Conservation (phyloP, 1,140 invertebrate species). For the Caenorhabditis brenneri region DNA sequence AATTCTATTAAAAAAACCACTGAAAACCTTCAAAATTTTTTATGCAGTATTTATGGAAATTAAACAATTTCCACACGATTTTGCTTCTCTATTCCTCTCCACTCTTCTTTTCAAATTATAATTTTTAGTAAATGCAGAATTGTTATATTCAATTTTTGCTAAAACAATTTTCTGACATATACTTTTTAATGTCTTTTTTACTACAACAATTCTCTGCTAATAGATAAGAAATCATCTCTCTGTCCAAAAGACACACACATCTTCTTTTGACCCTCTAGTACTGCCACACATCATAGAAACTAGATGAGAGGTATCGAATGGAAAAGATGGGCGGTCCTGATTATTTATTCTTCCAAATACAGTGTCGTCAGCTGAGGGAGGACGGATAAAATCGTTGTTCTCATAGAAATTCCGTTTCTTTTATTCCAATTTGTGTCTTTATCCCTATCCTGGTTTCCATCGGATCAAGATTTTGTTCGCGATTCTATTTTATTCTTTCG, state of each 20-base stretch:
- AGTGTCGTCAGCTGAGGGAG: too few species aligned
- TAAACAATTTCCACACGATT: too few species aligned
- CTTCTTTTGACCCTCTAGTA: background rate
- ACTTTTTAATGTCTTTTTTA: background rate
- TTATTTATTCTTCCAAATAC: background rate
- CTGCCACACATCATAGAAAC: background rate
- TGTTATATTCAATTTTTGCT: too few species aligned
- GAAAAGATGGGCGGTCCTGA: background rate
- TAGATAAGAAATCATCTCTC: conserved; percentile 19
- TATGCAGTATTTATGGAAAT: too few species aligned
- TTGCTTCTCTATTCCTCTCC: too few species aligned
- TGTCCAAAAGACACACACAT: conserved; percentile 14
- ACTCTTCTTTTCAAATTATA: too few species aligned
- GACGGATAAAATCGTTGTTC: too few species aligned
- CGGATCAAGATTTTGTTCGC: background rate
- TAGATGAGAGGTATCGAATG: background rate
- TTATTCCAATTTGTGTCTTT: background rate
- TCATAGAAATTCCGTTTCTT: background rate
- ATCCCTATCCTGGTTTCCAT: background rate
- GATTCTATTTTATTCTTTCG: background rate
- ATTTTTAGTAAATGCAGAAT: too few species aligned
- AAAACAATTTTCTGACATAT: too few species aligned
- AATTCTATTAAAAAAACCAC: too few species aligned
- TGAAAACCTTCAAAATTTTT: too few species aligned
- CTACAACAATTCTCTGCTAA: background rate